Conservation (phyloP, 2,888 invertebrate genomes). For the Lissocephala sabroskyi region DNA sequence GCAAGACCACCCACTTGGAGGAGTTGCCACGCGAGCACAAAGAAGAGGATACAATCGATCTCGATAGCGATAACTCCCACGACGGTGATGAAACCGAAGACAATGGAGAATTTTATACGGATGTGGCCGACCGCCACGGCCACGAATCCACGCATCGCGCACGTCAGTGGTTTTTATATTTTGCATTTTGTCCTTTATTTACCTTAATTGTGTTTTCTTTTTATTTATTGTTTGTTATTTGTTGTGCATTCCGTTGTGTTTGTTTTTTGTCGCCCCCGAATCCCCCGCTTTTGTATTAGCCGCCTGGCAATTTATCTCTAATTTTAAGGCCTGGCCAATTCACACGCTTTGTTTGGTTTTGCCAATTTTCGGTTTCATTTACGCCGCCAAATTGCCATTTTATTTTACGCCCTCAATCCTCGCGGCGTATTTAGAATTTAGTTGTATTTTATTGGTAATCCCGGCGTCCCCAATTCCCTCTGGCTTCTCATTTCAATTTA, state of each 20-base stretch:
- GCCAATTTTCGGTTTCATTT: too few relatives aligned
- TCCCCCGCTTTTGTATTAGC: too few relatives aligned
- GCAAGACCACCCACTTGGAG: slow-evolving; percentile 2
- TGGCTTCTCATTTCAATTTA: too few relatives aligned
- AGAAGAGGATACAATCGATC: slow-evolving; percentile 9
- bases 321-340: too few relatives aligned
- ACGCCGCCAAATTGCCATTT: too few relatives aligned
- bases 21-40: not conserved
- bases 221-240: slow-evolving; percentile 18
- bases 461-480: too few relatives aligned
- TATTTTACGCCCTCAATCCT: too few relatives aligned
- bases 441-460: too few relatives aligned
- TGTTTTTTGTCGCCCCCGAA: not conserved
- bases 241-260: not conserved
- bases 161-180: slow-evolving; percentile 69
- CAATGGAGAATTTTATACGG: slow-evolving; percentile 49
- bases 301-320: too few relatives aligned
- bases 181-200: slow-evolving; percentile 20
- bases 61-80: slow-evolving; percentile 14
- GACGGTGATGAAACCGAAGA: slow-evolving; percentile 20
- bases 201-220: slow-evolving; percentile 12
- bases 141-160: slow-evolving; percentile 36
- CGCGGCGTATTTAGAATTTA: too few relatives aligned
- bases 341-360: too few relatives aligned
- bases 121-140: slow-evolving; percentile 47